Evolutionary conservation across 2,888 invertebrate species (phyloP), one percentile per base, ranked within the genome.

Genomic region (Stenodera caucasica): DNA sequence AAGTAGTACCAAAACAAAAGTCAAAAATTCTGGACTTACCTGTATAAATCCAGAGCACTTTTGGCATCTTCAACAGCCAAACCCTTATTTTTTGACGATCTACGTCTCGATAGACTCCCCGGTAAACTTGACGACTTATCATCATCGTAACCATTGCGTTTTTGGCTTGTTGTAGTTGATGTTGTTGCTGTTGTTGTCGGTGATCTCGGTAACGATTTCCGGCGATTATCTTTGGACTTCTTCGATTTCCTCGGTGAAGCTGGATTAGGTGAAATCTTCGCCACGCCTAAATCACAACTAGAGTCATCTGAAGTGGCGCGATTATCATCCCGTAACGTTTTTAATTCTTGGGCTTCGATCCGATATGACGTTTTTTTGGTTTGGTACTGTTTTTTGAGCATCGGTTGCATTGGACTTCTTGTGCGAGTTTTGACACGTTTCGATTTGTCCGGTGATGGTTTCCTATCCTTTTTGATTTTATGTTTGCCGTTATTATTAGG

Each of bases 181-280:
- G n/a, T n/a, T n/a, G n/a, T n/a, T n/a, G n/a, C n/a, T n/a, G n/a
- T n/a, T n/a, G n/a, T n/a, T n/a, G n/a, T n/a, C n/a, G n/a, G 86
- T 49, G 86, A 86, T 74, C 87, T 84, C 0, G 85, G 83, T 63
- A 84, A 79, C 29, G 86, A 85, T 79, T 89, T 89, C 74, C 89
- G 83, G 71, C 88, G 79, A 1, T 88, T 86, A 72, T 90, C 89
- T 60, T 88, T 82, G 58, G 84, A 81, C 61, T 89, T 84, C 71
- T 87, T 84, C 64, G 83, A 82, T 78, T 87, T 86, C 65, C 86
- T 83, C 49, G 87, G 85, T 11, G 86, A 86, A 15, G 70, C 71
- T 67, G 78, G 77, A 50, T 66, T 72, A 12, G 65, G 56, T n/a
- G 63, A 67, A 26, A 58, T 58, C 53, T 57, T 68, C 57, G 56